Conservation (phyloP, 2,797 vertebrate species). For the Danio jaintianensis region DNA sequence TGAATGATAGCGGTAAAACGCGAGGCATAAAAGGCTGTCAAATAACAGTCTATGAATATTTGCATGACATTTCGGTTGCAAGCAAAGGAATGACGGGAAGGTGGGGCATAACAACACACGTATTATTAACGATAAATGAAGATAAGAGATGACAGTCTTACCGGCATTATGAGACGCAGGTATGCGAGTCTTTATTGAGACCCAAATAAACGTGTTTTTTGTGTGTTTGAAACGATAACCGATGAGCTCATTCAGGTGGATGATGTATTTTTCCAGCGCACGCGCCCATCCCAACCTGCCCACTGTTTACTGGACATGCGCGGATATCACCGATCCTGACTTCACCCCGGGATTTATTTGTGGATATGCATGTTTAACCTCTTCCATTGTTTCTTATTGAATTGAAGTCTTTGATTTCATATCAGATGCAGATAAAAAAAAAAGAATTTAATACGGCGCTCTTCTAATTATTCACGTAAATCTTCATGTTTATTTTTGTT, state of each 20-base stretch:
- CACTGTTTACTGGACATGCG: constrained; percentile 24
- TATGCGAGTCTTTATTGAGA: background rate
- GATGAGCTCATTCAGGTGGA: constrained; percentile 14
- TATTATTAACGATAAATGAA: background rate
- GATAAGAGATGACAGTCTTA: constrained; percentile 65
- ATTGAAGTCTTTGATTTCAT: background rate
- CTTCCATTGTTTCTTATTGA: no score
- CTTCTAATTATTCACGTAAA: no score
- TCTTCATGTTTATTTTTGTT: no score
- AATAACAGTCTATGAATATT: constrained; percentile 6
- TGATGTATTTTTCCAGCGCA: constrained; percentile 41
- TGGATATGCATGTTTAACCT: background rate
- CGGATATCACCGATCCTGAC: background rate
- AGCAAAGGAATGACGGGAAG: constrained; percentile 18
- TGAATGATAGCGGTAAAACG: background rate
- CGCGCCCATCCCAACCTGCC: constrained; percentile 42
- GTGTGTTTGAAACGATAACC: background rate
- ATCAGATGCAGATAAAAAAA: no score
- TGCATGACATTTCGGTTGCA: constrained; percentile 7
- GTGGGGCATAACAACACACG: constrained; percentile 35
- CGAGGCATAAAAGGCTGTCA: background rate
- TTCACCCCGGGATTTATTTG: background rate
- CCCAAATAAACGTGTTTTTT: background rate
- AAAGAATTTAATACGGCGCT: no score
- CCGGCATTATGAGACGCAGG: constrained; percentile 72